A percentile compares a stretch with the other conserved stretches of the same genome.
Evolutionary conservation across 2,888 invertebrate genomes (phyloP).

Genomic region (Dolichopus griseipennis): DNA sequence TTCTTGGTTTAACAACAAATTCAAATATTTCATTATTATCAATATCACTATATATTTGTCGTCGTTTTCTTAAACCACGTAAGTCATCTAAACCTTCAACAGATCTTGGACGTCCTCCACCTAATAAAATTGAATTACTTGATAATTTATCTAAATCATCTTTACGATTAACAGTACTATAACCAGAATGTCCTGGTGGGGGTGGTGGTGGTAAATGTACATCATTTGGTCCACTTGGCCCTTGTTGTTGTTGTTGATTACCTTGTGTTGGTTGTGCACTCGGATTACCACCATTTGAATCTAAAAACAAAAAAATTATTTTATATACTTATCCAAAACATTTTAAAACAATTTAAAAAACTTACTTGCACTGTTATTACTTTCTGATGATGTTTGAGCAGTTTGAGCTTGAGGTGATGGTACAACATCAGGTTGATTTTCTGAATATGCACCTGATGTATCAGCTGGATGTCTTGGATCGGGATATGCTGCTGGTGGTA

Average conservation of each 20-base stretch:
- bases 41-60: conserved; percentile 32
- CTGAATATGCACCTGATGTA: conserved; percentile 71
- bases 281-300: background rate
- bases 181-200: conserved; percentile 70
- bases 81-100: conserved; percentile 76
- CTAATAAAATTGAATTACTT: conserved; percentile 63
- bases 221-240: conserved; percentile 47
- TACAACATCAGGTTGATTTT: conserved; percentile 70
- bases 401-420: conserved; percentile 76
- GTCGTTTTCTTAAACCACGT: conserved; percentile 61
- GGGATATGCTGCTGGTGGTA: conserved; percentile 73
- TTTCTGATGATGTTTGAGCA: conserved; percentile 54
- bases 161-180: conserved; percentile 78
- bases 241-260: conserved; percentile 29
- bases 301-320: background rate
- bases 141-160: conserved; percentile 55
- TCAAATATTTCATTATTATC: conserved; percentile 49
- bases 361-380: conserved; percentile 49
- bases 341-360: conserved; percentile 22
- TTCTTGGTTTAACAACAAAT: conserved; percentile 56
- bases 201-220: conserved; percentile 77
- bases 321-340: background rate
- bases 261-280: conserved; percentile 43
- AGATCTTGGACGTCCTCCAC: conserved; percentile 80
- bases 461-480: conserved; percentile 83